Base-by-base conservation (phyloP, 2,113 vertebrate genomes). In the Gallinago media region DNA sequence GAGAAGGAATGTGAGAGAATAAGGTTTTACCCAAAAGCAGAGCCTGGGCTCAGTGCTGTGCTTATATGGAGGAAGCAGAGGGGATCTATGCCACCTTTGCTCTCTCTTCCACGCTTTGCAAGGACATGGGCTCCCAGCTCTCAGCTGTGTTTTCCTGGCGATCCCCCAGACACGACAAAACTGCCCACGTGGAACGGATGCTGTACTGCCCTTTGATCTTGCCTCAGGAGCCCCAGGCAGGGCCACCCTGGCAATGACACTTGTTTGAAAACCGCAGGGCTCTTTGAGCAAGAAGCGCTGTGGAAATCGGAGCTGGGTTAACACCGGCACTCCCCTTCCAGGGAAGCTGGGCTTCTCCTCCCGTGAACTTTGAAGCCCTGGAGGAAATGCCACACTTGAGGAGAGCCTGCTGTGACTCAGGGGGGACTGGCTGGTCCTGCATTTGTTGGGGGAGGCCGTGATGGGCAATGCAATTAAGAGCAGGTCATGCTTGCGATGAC, bases 181-280 rank as follows among this genome's bases (percentile, higher is more conserved):
- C 32, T 68, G 73, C 40, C 61, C 4, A 38, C 4, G 46, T 86
- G 85, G 90, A 54, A 38, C 0, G 16, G 88, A 80, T 49, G 22
- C 73, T 76, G 18, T 40, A 15, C 63, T 93, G 91, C 83, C 75
- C 96, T 97, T 95, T 88, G 91, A 77, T 89, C 95, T 83, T 12
- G 1, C 10, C 34, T 54, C 2, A 0, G 0, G 1, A 55, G 50
- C 44, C 36, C 38, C 38, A 46, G 66, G 62, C 44, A 62, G 40
- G 19, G 59, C 42, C 79, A 46, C 7, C 14, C 6, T 42, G 34
- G 29, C 38, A 47, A 2, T 36, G 49, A 70, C 0, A 0, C 34
- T 8, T 40, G 16, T 44, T 76, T 29, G 71, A 12, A 61, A 56
- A 67, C 32, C 29, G 22, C 46, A 29, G 25, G 63, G 40, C 4